Conservation (phyloP, 2,113 vertebrate species). For the Aphelocoma coerulescens region DNA sequence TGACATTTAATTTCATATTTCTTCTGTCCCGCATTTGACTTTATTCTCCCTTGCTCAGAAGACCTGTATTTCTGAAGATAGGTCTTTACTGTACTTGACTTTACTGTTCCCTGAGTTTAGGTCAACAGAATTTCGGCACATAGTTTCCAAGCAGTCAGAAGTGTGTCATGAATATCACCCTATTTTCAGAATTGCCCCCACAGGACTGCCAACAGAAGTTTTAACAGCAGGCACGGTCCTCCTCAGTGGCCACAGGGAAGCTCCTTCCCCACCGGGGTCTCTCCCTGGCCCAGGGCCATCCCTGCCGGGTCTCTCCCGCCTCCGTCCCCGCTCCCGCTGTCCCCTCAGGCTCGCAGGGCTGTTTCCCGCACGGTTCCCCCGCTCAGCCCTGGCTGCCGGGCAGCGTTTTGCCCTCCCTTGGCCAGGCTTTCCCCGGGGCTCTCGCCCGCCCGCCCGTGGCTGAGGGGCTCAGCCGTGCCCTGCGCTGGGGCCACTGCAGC, state of each 20-base stretch:
- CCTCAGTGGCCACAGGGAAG: rapidly evolving
- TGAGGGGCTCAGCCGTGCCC: neutral
- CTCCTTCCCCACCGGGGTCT: rapidly evolving
- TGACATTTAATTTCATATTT: neutral
- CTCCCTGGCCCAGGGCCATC: neutral
- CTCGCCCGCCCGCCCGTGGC: neutral
- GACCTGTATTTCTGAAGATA: neutral
- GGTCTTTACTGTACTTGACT: neutral
- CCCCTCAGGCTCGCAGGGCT: neutral
- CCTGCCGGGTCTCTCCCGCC: neutral
- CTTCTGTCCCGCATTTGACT: neutral
- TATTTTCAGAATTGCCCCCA: neutral
- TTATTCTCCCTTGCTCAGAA: neutral
- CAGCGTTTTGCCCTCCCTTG: neutral
- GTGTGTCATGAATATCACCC: neutral
- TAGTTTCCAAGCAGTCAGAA: neutral
- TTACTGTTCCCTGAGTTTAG: neutral
- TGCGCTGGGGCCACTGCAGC: neutral
- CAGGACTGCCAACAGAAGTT: neutral
- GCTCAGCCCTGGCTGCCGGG: neutral
- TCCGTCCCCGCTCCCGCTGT: neutral
- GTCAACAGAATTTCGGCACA: neutral
- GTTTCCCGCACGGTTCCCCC: neutral
- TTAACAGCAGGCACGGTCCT: rapidly evolving
- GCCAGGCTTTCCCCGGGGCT: neutral